Base-by-base conservation (phyloP, 2,888 invertebrate genomes). In the Callosobruchus maculatus region DNA sequence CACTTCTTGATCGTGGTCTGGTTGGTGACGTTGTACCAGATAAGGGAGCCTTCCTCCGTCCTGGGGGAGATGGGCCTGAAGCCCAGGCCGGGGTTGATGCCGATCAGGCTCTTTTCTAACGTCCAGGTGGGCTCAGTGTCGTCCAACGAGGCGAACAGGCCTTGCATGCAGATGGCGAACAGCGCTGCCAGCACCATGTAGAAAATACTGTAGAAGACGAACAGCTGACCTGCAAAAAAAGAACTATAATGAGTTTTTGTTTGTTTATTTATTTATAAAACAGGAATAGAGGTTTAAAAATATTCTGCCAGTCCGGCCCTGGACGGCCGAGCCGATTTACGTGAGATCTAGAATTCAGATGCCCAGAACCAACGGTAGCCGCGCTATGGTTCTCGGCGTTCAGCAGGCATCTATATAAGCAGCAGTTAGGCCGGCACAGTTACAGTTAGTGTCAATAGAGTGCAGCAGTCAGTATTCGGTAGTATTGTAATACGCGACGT, bases 191-290 rank as follows among this genome's bases (percentile, higher is more conserved):
- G 89, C 74, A 92, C 91, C 71, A 92, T 89, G 88, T 97, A 98
- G 90, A 98, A 98, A 78, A 96, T 90, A 70, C 91, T 78, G 89
- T 98, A 99, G 90, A 98, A 99, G 0, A 93, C 78, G 22, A 94
- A 84, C 76, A 97, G 91, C 85, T 95, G 93, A 77, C 91, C 97
- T 97, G 91, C 22, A 92, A 91, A 73, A 82, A 81, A 84, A 80
- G 82, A 78, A 73, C 20, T 7, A 20, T 4, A 67, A 67, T n/a
- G 67, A 20, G n/a, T n/a, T n/a, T n/a, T n/a, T n/a, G n/a, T n/a
- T n/a, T n/a, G n/a, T n/a, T n/a, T n/a, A n/a, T n/a, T n/a, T n/a
- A n/a, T n/a, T n/a, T n/a, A n/a, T n/a, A n/a, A n/a, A n/a, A n/a
- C n/a, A n/a, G n/a, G n/a, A n/a, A n/a, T n/a, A n/a, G n/a, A n/a